A percentile compares a stretch with the other conserved stretches of the same genome.
Conservation (phyloP, 2,888 invertebrate species). For the Shargacucullia verbasci region DNA sequence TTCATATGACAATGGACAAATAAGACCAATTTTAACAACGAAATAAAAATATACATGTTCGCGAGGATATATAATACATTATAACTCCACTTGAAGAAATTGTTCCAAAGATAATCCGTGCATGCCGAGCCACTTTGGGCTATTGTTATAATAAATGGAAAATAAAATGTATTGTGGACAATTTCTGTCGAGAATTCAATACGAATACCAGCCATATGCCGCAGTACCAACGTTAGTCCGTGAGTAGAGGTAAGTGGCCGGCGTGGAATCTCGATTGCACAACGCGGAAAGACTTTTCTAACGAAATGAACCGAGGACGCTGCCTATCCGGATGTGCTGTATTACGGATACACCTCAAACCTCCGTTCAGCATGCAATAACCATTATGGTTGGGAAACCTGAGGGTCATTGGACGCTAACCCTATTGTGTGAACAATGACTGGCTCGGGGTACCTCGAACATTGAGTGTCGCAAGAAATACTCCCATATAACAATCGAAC, state of each 20-base stretch:
- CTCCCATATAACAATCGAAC: constrained; percentile 28
- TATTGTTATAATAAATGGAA: no score
- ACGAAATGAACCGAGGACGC: constrained; percentile 50
- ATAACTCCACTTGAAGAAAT: no score
- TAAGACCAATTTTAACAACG: no score
- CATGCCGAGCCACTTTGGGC: no score
- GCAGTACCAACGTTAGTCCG: constrained; percentile 19
- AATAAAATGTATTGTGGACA: constrained; percentile 1
- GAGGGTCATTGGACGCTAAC: constrained; percentile 42
- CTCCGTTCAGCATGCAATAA: constrained; percentile 35
- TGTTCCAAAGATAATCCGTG: no score
- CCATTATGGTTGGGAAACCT: constrained; percentile 37
- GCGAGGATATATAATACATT: no score
- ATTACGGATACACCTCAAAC: constrained; percentile 41
- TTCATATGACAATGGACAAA: no score
- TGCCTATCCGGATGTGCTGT: constrained; percentile 36
- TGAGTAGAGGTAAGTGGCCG: constrained; percentile 53
- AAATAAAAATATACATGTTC: no score
- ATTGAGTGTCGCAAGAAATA: constrained; percentile 35
- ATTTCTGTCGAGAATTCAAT: constrained; percentile 26
- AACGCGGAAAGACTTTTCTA: constrained; percentile 53
- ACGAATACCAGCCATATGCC: background rate
- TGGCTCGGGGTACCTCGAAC: constrained; percentile 20
- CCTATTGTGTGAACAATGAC: constrained; percentile 36
- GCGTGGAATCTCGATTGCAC: constrained; percentile 55